Base-by-base conservation (phyloP, 2,113 vertebrate genomes). In the Theropithecus gelada region DNA sequence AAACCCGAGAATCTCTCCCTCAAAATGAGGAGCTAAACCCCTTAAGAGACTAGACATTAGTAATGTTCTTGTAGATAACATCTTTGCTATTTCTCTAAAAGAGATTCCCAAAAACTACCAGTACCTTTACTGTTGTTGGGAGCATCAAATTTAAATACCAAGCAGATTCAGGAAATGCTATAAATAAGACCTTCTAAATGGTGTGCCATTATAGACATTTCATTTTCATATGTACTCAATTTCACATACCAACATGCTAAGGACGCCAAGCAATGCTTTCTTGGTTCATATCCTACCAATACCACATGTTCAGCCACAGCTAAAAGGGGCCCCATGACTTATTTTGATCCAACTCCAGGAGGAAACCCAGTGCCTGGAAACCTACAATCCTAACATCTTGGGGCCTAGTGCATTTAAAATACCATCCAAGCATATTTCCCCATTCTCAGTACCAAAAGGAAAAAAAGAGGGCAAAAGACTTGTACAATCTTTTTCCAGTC, bases 401-500 rank as follows among this genome's bases (percentile, higher is more conserved):
- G 93, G 93, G 68, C 30, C 86, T 8, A 2, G n/a, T n/a, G 4
- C 2, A 38, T 22, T 12, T 61, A 81, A 70, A 96, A 88, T 35
- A n/a, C 72, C 66, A 73, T 17, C 52, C 43, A 50, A 25, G 48
- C 55, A 4, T 50, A 73, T 94, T 95, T 96, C 40, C 35, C 66
- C 61, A 16, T 14, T 61, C 84, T 95, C 81, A 94, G 90, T 22
- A 66, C 22, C 90, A 94, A 91, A 88, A 95, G 94, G 61, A 16
- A 72, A 93, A 88, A 1, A 85, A 23, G 83, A 95, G 96, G 68
- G 94, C 92, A 97, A 87, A 87, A 87, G 35, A 86, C 90, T 96
- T 86, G 59, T 50, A 95, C 52, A 78, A 82, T 94, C 86, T 83
- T 72, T 97, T 97, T 93, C 96, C 95, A 70, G 96, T 76, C 18